Conservation (phyloP, 2,113 vertebrate genomes). For the Vulpes lagopus region DNA sequence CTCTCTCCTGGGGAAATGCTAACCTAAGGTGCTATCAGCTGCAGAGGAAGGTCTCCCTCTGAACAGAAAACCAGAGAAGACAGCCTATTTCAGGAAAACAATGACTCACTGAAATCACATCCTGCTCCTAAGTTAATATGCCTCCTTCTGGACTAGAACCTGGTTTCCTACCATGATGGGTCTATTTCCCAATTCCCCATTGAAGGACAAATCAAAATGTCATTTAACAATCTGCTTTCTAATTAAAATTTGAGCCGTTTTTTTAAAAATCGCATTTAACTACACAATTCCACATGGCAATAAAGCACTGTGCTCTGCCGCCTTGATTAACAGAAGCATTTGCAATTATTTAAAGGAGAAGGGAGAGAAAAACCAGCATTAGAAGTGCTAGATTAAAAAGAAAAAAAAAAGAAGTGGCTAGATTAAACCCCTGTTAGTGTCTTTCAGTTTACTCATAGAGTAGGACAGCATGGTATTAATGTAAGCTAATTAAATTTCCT, state of each 20-base stretch:
- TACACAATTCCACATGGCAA: slow-evolving; percentile 75
- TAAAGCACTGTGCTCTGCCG: slow-evolving; percentile 54
- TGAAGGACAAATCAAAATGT: slow-evolving; percentile 67
- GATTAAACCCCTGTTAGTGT: slow-evolving; percentile 74
- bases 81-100: neutral
- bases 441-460: slow-evolving; percentile 65
- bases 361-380: slow-evolving; percentile 59
- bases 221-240: slow-evolving; percentile 60
- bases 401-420: slow-evolving; percentile 66
- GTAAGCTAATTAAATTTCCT: slow-evolving; percentile 75
- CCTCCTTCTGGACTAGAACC: neutral
- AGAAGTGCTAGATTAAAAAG: slow-evolving; percentile 77
- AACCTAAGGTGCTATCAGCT: neutral
- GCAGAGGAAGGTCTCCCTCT: neutral
- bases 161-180: neutral
- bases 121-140: neutral
- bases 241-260: slow-evolving; percentile 68
- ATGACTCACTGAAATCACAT: neutral
- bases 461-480: slow-evolving; percentile 69
- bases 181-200: slow-evolving; percentile 44
- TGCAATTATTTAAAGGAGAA: slow-evolving; percentile 78
- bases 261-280: slow-evolving; percentile 66
- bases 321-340: slow-evolving; percentile 74
- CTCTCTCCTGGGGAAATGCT: neutral
- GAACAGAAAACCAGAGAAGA: neutral